Percentiles rank a stretch among this genome's conserved stretches.
phyloP scores from a whole-genome alignment of 92 coral and sea anemone species.

The Epizoanthus stellaris region DNA sequence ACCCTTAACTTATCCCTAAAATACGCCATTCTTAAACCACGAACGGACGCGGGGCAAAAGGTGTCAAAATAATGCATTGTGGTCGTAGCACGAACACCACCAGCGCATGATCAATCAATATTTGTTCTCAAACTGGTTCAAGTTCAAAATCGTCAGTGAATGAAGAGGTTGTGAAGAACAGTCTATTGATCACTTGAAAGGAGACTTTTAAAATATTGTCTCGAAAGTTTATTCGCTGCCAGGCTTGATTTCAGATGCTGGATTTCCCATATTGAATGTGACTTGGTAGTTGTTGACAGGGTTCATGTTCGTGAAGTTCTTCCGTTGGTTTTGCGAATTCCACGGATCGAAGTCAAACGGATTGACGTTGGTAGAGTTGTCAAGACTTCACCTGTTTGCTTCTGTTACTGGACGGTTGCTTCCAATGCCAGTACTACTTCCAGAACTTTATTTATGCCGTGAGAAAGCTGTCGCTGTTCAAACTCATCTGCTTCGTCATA shows the following conservation, averaged over 20 bases:
- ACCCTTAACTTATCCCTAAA: too few species aligned
- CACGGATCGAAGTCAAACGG: neutral
- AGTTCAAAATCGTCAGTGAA: too few species aligned
- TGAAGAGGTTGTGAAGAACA: too few species aligned
- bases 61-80: too few species aligned
- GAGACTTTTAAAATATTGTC: too few species aligned
- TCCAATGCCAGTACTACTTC: neutral
- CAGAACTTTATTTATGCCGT: conserved; percentile 13
- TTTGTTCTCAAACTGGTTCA: too few species aligned
- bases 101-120: too few species aligned
- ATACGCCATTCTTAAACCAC: too few species aligned
- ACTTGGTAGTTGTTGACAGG: conserved; percentile 5
- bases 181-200: too few species aligned
- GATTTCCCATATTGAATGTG: conserved; percentile 1
- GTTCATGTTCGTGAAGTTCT: conserved; percentile 32
- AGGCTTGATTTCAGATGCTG: neutral
- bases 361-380: neutral
- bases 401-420: neutral
- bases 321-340: conserved; percentile 15
- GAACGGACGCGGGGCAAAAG: too few species aligned
- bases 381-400: neutral
- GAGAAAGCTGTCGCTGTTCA: conserved; percentile 42
- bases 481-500: conserved; percentile 55
- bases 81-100: too few species aligned
- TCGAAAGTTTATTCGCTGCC: too few species aligned